A percentile compares a stretch with the other conserved stretches of the same genome.
Conservation (phyloP, 1,140 invertebrate species). For the Drosophila quadrilineata region DNA sequence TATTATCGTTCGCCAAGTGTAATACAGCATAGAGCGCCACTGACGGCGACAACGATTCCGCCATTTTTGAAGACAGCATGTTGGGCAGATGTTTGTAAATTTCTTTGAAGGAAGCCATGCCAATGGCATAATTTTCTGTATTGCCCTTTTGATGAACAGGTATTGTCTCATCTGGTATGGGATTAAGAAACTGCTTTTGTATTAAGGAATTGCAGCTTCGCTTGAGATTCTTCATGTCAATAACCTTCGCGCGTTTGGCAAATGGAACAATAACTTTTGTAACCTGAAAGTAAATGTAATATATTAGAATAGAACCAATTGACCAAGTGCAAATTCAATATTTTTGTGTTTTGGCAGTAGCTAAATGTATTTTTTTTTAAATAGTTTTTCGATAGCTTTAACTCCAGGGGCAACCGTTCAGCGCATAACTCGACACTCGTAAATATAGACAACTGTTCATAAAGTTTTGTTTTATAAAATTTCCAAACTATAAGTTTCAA, state of each 20-base stretch:
- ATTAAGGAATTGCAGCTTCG: slow-evolving; percentile 83
- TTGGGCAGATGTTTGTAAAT: slow-evolving; percentile 84
- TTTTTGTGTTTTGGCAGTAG: too few species aligned
- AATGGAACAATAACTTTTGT: slow-evolving; percentile 86
- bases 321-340: too few species aligned
- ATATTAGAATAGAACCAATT: background rate
- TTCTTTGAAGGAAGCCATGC: slow-evolving; percentile 79
- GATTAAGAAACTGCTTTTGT: slow-evolving; percentile 55
- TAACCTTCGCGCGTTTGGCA: slow-evolving; percentile 87
- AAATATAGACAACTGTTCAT: too few species aligned
- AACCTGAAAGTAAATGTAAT: slow-evolving; percentile 79
- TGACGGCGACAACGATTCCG: slow-evolving; percentile 86
- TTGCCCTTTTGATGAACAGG: slow-evolving; percentile 41
- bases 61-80: slow-evolving; percentile 83
- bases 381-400: too few species aligned
- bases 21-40: slow-evolving; percentile 88
- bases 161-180: slow-evolving; percentile 34
- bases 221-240: slow-evolving; percentile 89
- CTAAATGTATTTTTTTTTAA: too few species aligned
- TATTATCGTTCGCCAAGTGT: slow-evolving; percentile 89
- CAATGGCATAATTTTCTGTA: slow-evolving; percentile 52
- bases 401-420: too few species aligned
- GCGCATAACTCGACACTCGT: too few species aligned
- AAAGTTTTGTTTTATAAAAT: too few species aligned
- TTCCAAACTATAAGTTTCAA: too few species aligned